Evolutionary conservation across 1,140 invertebrate species (phyloP), one percentile per base, ranked within the genome.

Genomic region (Chelonus insularis): DNA sequence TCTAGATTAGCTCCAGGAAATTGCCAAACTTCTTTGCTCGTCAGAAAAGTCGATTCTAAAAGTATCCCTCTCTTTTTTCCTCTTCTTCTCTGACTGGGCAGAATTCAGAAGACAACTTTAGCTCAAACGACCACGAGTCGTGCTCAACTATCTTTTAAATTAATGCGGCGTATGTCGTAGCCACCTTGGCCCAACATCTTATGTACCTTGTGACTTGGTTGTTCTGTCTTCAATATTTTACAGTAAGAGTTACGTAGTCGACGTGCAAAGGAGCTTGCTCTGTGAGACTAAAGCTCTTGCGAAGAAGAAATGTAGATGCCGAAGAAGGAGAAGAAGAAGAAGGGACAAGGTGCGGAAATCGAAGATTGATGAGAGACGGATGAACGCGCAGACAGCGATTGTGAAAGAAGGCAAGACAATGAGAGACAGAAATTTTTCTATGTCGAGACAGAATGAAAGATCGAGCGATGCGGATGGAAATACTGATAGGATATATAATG

Each of bases 1-100:
- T 67, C 68, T 69, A 78, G 79, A 80, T 81, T 80, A 81, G 79
- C 75, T 72, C 68, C 72, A 75, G 78, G 76, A 81, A 81, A 81
- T 81, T 81, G 79, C 77, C 79, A 81, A 81, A 81, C 78, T 81
- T 81, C 76, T 74, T 76, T 73, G 63, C 66, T 39, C 34, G 45
- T 29, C 21, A 72, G 71, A 73, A 79, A 79, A 79, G 76, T 79
- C 77, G 72, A 79, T 77, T 75, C 63, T 57, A 71, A 80, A 78
- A 75, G 76, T 7, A 7, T 29, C 25, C 25, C 25, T 29, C 25
- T 29, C 7, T n/a, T 76, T 75, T 70, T 79, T 74, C 70, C 65
- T 79, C 25, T 29, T 7, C 7, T 29, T 29, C 25, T 29, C 25
- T 29, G 7, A 29, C 25, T 29, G 25, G 25, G 3, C 25, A 29